Conservation (phyloP, 2,797 vertebrate species). For the Epinephelus malabaricus region DNA sequence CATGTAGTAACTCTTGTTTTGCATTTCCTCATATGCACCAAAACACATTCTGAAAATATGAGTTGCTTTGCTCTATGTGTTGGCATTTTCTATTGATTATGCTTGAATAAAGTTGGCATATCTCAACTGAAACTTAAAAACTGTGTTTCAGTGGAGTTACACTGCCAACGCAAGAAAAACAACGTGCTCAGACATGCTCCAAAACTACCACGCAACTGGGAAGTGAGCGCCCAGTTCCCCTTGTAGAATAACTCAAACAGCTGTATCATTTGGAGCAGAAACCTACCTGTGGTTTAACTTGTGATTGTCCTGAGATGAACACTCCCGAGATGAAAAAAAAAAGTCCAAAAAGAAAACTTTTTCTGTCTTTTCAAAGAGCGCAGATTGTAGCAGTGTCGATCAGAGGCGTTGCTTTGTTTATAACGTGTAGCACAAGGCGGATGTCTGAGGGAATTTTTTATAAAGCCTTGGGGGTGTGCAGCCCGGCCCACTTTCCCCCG, state of each 20-base stretch:
- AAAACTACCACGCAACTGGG: not conserved
- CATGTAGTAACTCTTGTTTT: not conserved
- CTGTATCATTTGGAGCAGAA: not conserved
- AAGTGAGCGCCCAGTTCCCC: not conserved
- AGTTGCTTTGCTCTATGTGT: not conserved
- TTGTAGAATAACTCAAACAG: not conserved
- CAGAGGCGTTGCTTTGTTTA: constrained; percentile 73
- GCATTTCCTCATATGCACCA: not conserved
- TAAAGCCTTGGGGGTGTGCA: constrained; percentile 74
- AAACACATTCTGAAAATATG: not conserved
- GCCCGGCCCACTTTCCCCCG: constrained; percentile 77
- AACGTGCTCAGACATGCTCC: constrained; percentile 33
- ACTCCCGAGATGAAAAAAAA: constrained; percentile 15
- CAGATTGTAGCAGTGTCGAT: constrained; percentile 10
- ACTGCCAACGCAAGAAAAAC: not conserved
- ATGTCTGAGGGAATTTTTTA: constrained; percentile 80
- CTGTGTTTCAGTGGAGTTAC: not conserved
- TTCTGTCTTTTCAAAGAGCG: not conserved
- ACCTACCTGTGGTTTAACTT: constrained; percentile 67
- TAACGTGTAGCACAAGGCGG: constrained; percentile 74
- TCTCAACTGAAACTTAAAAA: not conserved
- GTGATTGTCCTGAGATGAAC: constrained; percentile 69
- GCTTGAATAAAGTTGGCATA: not conserved
- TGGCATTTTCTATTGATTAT: not conserved
- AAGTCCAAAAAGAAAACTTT: constrained; percentile 52